Percentiles rank a stretch among this genome's conserved stretches.
Evolutionary conservation across 1,140 invertebrate species (phyloP).

Genomic region (Temnothorax nylanderi): DNA sequence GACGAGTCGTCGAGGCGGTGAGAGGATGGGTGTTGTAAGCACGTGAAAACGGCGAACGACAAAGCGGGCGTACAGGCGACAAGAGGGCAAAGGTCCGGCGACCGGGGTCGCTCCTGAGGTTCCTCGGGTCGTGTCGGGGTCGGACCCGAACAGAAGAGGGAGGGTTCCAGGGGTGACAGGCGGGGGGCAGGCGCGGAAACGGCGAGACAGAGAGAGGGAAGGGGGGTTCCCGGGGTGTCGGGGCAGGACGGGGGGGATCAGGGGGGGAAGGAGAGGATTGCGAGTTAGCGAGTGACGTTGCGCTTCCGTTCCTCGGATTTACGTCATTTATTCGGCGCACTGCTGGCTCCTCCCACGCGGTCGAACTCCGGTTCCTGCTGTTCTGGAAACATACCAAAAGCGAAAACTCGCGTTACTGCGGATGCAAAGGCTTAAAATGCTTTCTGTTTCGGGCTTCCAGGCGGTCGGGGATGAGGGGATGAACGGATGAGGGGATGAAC

Average conservation of each 20-base stretch:
- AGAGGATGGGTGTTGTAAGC: conserved; percentile 51
- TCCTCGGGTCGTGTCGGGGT: conserved; percentile 56
- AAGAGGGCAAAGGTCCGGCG: conserved; percentile 61
- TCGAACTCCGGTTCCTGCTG: conserved; percentile 79
- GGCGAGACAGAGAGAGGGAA: conserved; percentile 68
- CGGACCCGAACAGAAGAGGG: conserved; percentile 32
- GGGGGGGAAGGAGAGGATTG: conserved; percentile 72
- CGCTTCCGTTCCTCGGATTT: conserved; percentile 84
- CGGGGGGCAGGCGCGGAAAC: conserved; percentile 63
- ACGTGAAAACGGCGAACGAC: conserved; percentile 64
- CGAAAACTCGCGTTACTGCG: conserved; percentile 83
- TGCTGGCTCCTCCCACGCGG: conserved; percentile 80
- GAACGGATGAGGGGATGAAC: not conserved
- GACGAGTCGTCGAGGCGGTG: conserved; percentile 3
- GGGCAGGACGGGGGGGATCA: conserved; percentile 51
- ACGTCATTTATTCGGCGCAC: conserved; percentile 84
- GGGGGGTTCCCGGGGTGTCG: conserved; percentile 58
- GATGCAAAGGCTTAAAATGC: conserved; percentile 81
- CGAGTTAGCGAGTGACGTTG: conserved; percentile 83
- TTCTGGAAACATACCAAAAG: conserved; percentile 85
- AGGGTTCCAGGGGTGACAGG: conserved; percentile 20
- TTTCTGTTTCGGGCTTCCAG: conserved; percentile 70
- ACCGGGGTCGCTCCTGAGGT: conserved; percentile 40
- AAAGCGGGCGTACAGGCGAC: conserved; percentile 66
- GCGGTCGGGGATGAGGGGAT: conserved; percentile 8